Conservation (phyloP, 1,140 invertebrate species). For the Brachionus koreanus region DNA sequence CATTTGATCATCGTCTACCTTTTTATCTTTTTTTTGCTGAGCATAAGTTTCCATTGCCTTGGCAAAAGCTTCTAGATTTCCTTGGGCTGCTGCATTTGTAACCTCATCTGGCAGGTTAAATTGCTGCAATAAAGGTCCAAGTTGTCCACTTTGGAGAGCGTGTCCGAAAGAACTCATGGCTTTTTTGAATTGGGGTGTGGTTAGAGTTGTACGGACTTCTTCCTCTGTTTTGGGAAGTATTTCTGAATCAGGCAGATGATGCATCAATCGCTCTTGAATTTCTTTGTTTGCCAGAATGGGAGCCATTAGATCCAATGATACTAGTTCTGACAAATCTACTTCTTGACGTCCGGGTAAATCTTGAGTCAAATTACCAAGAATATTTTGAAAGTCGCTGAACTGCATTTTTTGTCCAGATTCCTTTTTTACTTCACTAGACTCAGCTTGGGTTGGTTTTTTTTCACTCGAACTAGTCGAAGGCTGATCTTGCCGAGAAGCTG, state of each 20-base stretch:
- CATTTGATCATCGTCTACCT: constrained; percentile 29
- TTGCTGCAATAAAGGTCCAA: constrained; percentile 35
- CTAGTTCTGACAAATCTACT: constrained; percentile 25
- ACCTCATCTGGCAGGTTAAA: constrained; percentile 9
- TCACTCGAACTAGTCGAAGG: neutral
- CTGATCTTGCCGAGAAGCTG: neutral
- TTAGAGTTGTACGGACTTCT: constrained; percentile 25
- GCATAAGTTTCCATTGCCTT: constrained; percentile 38
- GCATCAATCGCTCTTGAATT: constrained; percentile 9
- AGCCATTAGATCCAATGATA: constrained; percentile 15
- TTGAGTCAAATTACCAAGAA: constrained; percentile 27
- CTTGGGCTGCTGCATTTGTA: neutral
- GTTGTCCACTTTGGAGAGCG: constrained; percentile 30
- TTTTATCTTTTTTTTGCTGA: constrained; percentile 28
- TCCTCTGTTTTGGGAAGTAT: constrained; percentile 34
- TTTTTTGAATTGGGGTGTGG: constrained; percentile 36
- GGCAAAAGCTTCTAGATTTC: constrained; percentile 21
- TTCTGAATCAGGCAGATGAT: constrained; percentile 13
- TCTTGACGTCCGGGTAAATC: neutral
- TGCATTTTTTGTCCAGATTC: constrained; percentile 30
- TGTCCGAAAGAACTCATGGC: constrained; percentile 24
- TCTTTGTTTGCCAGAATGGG: constrained; percentile 33
- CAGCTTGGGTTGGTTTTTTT: constrained; percentile 1
- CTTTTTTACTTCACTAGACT: neutral
- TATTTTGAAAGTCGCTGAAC: constrained; percentile 40